Percentiles rank a stretch among this genome's conserved stretches.
Conservation (phyloP, 2,888 invertebrate species). For the Ecliptopera silaceata region DNA sequence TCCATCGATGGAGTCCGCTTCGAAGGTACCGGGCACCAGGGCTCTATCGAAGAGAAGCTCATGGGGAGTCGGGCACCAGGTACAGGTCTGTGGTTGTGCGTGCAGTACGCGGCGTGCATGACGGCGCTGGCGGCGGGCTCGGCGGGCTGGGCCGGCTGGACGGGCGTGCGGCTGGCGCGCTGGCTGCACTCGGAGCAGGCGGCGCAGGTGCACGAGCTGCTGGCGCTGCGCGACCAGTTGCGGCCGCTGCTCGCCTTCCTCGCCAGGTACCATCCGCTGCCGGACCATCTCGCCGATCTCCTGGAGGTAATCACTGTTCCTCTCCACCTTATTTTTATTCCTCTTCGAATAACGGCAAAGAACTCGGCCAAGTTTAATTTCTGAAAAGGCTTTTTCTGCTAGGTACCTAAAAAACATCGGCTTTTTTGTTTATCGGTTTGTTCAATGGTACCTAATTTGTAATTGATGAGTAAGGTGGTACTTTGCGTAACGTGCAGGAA, state of each 20-base stretch:
- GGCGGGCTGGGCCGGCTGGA: constrained; percentile 45
- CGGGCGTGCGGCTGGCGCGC: constrained; percentile 41
- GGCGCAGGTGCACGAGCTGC: constrained; percentile 44
- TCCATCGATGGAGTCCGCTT: no score
- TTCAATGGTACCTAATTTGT: no score
- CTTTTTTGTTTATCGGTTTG: no score
- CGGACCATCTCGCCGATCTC: constrained; percentile 43
- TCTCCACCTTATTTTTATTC: not conserved
- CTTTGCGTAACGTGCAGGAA: constrained; percentile 44
- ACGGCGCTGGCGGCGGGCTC: constrained; percentile 41
- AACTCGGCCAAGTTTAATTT: no score
- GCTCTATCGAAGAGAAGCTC: no score
- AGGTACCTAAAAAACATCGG: no score
- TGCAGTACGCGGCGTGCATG: constrained; percentile 49
- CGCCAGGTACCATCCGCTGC: constrained; percentile 49
- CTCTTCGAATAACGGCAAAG: no score
- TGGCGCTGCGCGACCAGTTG: constrained; percentile 45
- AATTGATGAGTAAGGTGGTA: not conserved
- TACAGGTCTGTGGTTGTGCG: not conserved
- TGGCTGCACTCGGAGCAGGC: constrained; percentile 43
- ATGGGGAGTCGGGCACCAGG: no score
- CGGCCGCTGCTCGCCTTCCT: constrained; percentile 44
- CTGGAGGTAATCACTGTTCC: constrained; percentile 39
- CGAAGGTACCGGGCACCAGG: no score
- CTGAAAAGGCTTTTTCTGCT: no score